phyloP scores from a whole-genome alignment of 2,797 vertebrate genomes.

The Argyrosomus regius region DNA sequence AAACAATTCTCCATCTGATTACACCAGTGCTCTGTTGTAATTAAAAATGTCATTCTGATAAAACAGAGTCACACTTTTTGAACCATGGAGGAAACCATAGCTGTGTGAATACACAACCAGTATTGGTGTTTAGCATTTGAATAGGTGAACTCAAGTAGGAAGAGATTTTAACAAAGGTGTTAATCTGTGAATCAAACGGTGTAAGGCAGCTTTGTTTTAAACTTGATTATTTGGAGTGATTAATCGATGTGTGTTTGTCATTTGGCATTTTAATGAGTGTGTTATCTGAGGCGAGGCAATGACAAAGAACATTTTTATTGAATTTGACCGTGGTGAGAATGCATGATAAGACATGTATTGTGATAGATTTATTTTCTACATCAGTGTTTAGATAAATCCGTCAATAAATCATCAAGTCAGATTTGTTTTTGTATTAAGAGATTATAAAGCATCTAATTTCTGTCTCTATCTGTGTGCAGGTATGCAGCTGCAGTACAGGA shows the following conservation, averaged over 20 bases:
- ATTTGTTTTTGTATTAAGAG: conserved; percentile 27
- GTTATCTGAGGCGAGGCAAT: conserved; percentile 21
- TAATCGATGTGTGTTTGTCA: conserved; percentile 26
- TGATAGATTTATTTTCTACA: conserved; percentile 24
- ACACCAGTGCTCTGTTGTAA: conserved; percentile 51
- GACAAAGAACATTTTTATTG: conserved; percentile 36
- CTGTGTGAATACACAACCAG: conserved; percentile 8
- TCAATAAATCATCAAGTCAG: conserved; percentile 17
- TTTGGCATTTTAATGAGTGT: conserved; percentile 41
- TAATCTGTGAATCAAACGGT: conserved; percentile 40
- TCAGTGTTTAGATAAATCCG: conserved; percentile 18
- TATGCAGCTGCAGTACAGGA: conserved; percentile 93
- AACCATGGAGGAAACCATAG: conserved; percentile 12
- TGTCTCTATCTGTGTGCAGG: conserved; percentile 71
- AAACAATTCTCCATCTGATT: conserved; percentile 68
- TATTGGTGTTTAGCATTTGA: conserved; percentile 62
- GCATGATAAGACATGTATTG: conserved; percentile 8
- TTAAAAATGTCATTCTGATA: conserved; percentile 76
- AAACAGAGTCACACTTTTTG: conserved; percentile 61
- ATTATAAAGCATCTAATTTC: conserved; percentile 13
- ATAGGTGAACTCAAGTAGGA: conserved; percentile 34
- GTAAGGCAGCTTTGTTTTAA: conserved; percentile 37
- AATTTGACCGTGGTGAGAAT: conserved; percentile 27
- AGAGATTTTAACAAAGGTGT: conserved; percentile 45
- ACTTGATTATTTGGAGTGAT: conserved; percentile 28